These are phyloP conservation scores for Elachura formosa DNA, from an alignment of 2,113 vertebrate genomes.

Conservation along the genomic window DNA sequence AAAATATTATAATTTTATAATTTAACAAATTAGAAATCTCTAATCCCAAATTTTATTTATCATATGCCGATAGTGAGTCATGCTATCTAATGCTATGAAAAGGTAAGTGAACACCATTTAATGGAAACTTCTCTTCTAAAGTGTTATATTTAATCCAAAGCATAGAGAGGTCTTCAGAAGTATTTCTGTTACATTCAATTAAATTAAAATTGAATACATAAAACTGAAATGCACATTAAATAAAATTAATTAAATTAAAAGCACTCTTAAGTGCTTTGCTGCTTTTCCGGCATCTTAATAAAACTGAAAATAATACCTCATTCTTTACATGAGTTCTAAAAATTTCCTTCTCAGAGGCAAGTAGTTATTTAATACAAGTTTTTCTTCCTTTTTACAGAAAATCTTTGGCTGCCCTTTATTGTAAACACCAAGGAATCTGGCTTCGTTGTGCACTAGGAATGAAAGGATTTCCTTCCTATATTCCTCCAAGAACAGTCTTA, in stretches of 20 bases:
- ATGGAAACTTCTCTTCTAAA: not conserved
- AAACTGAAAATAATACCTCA: not conserved
- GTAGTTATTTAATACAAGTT: not conserved
- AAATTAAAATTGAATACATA: not conserved
- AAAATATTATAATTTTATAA: not conserved
- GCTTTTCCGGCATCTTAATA: not conserved
- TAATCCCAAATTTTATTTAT: not conserved
- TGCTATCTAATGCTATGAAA: not conserved
- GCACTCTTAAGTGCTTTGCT: not conserved
- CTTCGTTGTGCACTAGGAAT: not conserved
- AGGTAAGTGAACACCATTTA: not conserved
- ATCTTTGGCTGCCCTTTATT: not conserved
- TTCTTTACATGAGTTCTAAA: not conserved
- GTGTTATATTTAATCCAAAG: not conserved
- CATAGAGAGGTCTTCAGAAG: not conserved
- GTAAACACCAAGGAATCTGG: not conserved
- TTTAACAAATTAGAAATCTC: not conserved
- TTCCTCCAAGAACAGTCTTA: not conserved
- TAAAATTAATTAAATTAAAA: not conserved
- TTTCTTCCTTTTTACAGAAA: not conserved
- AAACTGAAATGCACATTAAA: not conserved
- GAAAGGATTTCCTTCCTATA: not conserved
- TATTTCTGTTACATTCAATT: not conserved
- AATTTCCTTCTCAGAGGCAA: not conserved
- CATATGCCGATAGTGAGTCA: not conserved